Evolutionary conservation across 2,888 invertebrate species (phyloP), one percentile per base, ranked within the genome.

Genomic region (Drosophila subsilvestris): DNA sequence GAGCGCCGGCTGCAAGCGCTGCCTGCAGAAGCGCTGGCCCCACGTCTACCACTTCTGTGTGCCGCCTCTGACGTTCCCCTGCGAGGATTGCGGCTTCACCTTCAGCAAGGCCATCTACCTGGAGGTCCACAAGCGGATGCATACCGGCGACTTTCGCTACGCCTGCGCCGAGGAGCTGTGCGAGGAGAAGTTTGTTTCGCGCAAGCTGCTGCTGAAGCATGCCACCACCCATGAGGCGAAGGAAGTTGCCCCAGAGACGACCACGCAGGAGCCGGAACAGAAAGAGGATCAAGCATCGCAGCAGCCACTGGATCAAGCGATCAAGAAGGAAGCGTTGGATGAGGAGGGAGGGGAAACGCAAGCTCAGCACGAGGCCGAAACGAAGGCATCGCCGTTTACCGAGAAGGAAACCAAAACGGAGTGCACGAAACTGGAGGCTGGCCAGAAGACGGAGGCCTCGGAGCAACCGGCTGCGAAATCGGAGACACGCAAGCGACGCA

Each of bases 21-120:
- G 97, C 91, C 92, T 97, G 57, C 97, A 97, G 88, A 97, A 97
- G 89, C 97, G 97, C 86, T 97, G 97, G 97, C 97, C 97, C 0
- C 97, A 97, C 91, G 96, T 97, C 7, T 97, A 97, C 92, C 97
- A 97, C 90, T 97, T 97, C 88, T 97, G 97, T 90, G 94, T 96
- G 75, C 97, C 97, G 45, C 97, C 97, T 3, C 92, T 94, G 10
- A 93, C 94, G 61, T 97, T 97, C 91, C 92, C 93, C 2, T 97
- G 97, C 92, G 97, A 97, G 79, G 95, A 96, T 88, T 97, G 97
- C 90, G 95, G 94, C 88, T 93, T 95, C 45, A 95, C 94, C 71
- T 97, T 97, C 88, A 94, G 95, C 4, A 94, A 93, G 85, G 96
- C 97, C 8, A 96, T 96, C 47, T 95, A 95, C 48, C 92, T 97